phyloP scores from a whole-genome alignment of 2,888 invertebrate genomes.

The Dromius quadrimaculatus region DNA sequence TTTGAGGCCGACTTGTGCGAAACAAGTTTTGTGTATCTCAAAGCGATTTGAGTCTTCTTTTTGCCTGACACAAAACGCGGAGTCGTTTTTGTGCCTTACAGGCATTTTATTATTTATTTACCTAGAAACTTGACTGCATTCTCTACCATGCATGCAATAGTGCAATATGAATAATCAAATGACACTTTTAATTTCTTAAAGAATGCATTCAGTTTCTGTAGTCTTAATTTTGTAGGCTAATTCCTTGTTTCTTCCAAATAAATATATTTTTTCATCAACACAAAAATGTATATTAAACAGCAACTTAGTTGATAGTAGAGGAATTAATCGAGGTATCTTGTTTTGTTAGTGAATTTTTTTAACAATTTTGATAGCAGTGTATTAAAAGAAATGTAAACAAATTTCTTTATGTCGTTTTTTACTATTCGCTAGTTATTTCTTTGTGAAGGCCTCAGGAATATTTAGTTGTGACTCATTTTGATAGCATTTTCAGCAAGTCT shows the following conservation, averaged over 20 bases:
- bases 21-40: constrained; percentile 45
- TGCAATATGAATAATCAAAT: constrained; percentile 45
- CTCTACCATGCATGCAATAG: constrained; percentile 39
- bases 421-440: constrained; percentile 25
- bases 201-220: constrained; percentile 39
- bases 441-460: constrained; percentile 48
- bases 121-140: constrained; percentile 32
- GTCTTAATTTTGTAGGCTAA: constrained; percentile 35
- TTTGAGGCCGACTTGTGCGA: constrained; percentile 44
- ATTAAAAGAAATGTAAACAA: constrained; percentile 29
- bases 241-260: constrained; percentile 48
- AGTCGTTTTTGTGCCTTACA: constrained; percentile 33
- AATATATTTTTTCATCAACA: constrained; percentile 51
- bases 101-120: constrained; percentile 38
- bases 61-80: constrained; percentile 45
- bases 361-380: constrained; percentile 33
- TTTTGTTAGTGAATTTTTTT: constrained; percentile 44
- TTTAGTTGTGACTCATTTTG: constrained; percentile 35
- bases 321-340: constrained; percentile 49
- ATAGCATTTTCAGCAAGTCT: constrained; percentile 45
- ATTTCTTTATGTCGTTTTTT: constrained; percentile 25
- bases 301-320: constrained; percentile 51
- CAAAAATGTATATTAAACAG: constrained; percentile 51
- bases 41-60: constrained; percentile 21
- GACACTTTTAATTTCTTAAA: constrained; percentile 15